Evolutionary conservation across 2,113 vertebrate genomes (phyloP), one percentile per base, ranked within the genome.

Genomic region (Propithecus coquereli): DNA sequence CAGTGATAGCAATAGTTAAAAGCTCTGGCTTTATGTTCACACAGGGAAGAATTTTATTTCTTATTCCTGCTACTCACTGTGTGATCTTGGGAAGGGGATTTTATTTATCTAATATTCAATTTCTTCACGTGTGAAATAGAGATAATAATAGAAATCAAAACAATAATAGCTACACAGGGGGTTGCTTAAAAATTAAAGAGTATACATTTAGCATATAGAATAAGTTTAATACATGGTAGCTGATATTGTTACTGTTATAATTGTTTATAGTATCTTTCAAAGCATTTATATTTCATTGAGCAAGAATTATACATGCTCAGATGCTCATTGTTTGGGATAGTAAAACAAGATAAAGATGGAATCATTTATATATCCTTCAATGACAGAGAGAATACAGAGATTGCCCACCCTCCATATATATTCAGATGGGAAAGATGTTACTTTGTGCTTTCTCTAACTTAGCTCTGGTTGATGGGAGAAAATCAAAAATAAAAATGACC

Each of bases 1-100:
- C 82, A 96, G 13, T 61, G 16, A 85, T 23, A 95, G 66, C 30
- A 54, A 65, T 43, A n/a, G 20, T 95, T 90, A 73, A 94, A 91
- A 82, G 2, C 20, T 68, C 66, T 83, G 40, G 20, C 8, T 86
- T 87, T 63, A 83, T 70, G 13, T 50, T 96, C 16, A 85, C 30
- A 40, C 5, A 61, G 13, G 63, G 13, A 84, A 80, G 8, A 59
- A 73, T 71, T 84, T 91, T 89, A 84, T 89, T 95, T 88, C 45
- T 87, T 30, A 9, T 93, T 70, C 10, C 6, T 90, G 22, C 47
- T 77, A 27, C 45, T 84, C 8, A 86, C 20, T 90, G 7, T 80
- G 52, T 90, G 59, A 94, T 84, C 50, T 54, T 91, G n/a, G 37
- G 32, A 22, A 94, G 91, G 3, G 7, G n/a, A 50, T 82, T 82